Base-by-base conservation (phyloP, 2,888 invertebrate genomes). In the Tipula unca region DNA sequence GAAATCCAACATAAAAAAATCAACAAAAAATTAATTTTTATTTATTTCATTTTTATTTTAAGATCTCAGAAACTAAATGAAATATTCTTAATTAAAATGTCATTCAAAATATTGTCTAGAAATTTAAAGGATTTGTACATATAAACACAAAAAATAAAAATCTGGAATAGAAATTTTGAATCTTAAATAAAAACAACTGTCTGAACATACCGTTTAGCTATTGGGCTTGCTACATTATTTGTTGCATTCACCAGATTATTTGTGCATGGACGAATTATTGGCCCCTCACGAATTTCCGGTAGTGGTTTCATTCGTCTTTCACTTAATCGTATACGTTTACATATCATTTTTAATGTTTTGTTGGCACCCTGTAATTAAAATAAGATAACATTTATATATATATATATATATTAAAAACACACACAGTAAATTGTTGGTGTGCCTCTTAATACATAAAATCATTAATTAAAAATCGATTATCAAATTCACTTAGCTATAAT, bases 251-350 rank as follows among this genome's bases (percentile, higher is more conserved):
- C 32, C n/a, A 83, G 4, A 39, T 83, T 69, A 14, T 36, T 84
- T 17, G 86, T 25, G 13, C 86, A 86, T n/a, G 86, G 86, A 6
- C 86, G 86, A 13, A 86, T 82, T 10, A 84, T 84, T 85, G 86
- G 85, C 3, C 86, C 85, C 17, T 83, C 85, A 32, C 29, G 35
- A 32, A 48, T 29, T 35, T 48, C 54, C n/a, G 42, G 85, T 35
- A 29, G 3, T 10, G 35, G 39, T 84, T 82, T 69, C 20, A 36
- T 84, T 3, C 85, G 85, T 20, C 85, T 32, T 54, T 86, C 85
- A 3, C 39, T 86, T 20, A 86, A 84, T 13, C 48, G 85, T 17
- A 86, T 84, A 35, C 84, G 39, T 32, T 42, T 86, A 29, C 85
- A 86, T n/a, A 86, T 36, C 85, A 86, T 86, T 48, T 29, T 54